These are phyloP conservation scores for Bambusicola thoracicus DNA, from an alignment of 2,113 vertebrate genomes.

Conservation along the genomic window DNA sequence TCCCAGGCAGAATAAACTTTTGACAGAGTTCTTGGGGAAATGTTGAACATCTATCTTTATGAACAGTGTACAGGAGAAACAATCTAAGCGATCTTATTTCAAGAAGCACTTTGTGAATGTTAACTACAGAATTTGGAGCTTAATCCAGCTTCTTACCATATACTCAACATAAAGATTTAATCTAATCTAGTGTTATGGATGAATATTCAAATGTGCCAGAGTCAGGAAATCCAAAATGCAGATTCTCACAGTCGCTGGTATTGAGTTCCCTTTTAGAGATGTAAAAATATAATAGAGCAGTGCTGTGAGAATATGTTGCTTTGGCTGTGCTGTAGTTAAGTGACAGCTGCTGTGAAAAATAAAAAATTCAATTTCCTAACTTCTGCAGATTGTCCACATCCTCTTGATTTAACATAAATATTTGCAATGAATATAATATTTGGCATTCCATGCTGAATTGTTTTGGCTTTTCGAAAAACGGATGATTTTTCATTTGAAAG, in stretches of 20 bases:
- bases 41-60: constrained; percentile 56
- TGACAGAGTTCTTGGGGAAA: not conserved
- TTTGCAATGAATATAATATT: constrained; percentile 30
- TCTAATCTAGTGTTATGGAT: constrained; percentile 53
- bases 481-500: constrained; percentile 33
- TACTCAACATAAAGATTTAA: constrained; percentile 61
- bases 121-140: constrained; percentile 54
- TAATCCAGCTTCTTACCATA: constrained; percentile 46
- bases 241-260: not conserved
- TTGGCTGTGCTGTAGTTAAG: not conserved
- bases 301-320: not conserved
- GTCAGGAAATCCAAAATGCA: constrained; percentile 43
- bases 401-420: constrained; percentile 52
- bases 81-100: constrained; percentile 48
- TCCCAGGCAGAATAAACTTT: constrained; percentile 24
- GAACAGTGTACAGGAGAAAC: constrained; percentile 20
- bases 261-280: not conserved
- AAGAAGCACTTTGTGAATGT: constrained; percentile 53
- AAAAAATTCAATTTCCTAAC: constrained; percentile 9
- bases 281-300: not conserved
- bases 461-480: constrained; percentile 43
- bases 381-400: constrained; percentile 18
- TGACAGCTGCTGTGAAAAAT: constrained; percentile 49
- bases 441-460: constrained; percentile 34
- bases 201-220: constrained; percentile 59